Evolutionary conservation across 2,113 vertebrate genomes (phyloP).

Genomic region (Muntiacus reevesi): DNA sequence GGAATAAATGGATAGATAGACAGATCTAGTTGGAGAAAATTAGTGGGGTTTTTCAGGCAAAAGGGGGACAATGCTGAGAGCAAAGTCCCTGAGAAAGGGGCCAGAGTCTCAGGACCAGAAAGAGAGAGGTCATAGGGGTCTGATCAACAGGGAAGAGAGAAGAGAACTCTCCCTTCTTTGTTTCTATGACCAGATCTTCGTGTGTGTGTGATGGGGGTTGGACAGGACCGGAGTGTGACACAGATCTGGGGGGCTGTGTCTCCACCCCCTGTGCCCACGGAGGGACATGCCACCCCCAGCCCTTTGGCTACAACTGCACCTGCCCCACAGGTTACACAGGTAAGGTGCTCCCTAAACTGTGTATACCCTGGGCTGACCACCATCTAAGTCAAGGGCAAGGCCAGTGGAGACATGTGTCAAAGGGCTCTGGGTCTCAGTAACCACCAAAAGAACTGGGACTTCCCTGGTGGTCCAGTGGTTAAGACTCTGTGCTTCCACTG

Average conservation of each 20-base stretch:
- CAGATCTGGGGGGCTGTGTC: slow-evolving; percentile 65
- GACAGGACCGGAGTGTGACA: slow-evolving; percentile 67
- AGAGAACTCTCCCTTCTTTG: background rate
- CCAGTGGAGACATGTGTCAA: background rate
- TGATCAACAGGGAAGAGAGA: background rate
- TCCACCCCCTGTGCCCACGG: slow-evolving; percentile 71
- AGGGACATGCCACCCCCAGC: slow-evolving; percentile 57
- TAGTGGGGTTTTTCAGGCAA: background rate
- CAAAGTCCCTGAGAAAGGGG: background rate
- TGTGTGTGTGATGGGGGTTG: slow-evolving; percentile 69
- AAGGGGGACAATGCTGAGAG: no score
- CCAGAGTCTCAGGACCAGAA: background rate
- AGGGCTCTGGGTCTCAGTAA: background rate
- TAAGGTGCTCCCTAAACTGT: background rate
- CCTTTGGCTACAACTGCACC: slow-evolving; percentile 68
- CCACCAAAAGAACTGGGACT: background rate
- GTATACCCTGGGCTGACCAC: background rate
- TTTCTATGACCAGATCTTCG: background rate
- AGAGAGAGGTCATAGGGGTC: background rate
- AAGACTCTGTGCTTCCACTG: background rate
- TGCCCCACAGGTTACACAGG: slow-evolving; percentile 67
- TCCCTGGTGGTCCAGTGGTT: background rate
- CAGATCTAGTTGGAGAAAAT: background rate
- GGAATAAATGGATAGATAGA: background rate
- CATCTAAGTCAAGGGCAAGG: background rate